Base-by-base conservation (phyloP, 2,113 vertebrate genomes). In the Triplophysa dalaica region DNA sequence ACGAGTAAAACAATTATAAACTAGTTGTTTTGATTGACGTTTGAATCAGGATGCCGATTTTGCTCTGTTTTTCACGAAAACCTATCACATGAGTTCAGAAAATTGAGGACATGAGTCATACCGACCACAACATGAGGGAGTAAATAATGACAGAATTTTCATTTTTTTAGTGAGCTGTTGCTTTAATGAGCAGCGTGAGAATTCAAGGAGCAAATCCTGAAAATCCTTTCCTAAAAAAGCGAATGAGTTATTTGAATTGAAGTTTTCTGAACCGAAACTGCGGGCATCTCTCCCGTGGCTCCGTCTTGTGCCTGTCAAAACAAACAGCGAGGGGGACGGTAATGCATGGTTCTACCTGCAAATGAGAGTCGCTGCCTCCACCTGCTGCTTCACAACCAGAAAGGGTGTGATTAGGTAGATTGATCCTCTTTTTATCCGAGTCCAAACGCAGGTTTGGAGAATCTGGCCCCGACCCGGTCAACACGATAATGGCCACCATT, bases 401-500 rank as follows among this genome's bases (percentile, higher is more conserved):
- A 75, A 72, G 54, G 24, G 26, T 80, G 24, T 58, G 52, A 68
- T 54, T 72, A 81, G 61, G 45, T 74, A 62, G 62, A 74, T 68
- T 68, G 13, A 65, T 52, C 65, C 58, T 80, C 52, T 22, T 81
- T 73, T 62, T 17, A 74, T n/a, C 21, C 52, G 4, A 69, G 45
- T 74, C 33, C 43, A 69, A 81, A 78, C 33, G 21, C 29, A 68
- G 62, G 45, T 77, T 50, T 8, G 70, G 75, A 16, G 52, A 16
- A 50, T 68, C 1, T 77, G 41, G 11, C 58, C 33, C 14, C 24
- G 78, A 78, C 75, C 22, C 63, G 66, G 33, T 87, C 77, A 72
- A 85, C 78, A 82, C 86, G 84, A 85, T 87, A 87, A 87, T 87
- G 84, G 78, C 84, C 87, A 88, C 89, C 86, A 85, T 84, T 91